phyloP scores from a whole-genome alignment of 2,113 vertebrate species.

The Mastomys coucha region DNA sequence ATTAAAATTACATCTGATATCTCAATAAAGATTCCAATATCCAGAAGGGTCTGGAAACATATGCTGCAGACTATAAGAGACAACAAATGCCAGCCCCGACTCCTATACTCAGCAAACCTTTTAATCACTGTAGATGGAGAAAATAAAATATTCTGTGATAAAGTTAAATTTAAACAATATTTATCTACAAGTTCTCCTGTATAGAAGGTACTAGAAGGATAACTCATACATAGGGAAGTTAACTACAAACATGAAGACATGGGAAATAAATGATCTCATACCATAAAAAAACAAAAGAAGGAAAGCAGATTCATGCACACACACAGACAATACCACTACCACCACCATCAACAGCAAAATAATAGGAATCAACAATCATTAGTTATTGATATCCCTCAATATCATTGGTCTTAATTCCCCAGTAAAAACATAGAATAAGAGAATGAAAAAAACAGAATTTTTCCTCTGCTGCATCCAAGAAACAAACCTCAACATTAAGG shows the following conservation, averaged over 20 bases:
- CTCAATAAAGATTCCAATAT: background rate
- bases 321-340: background rate
- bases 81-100: no score
- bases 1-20: background rate
- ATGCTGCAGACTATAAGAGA: background rate
- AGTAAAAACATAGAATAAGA: background rate
- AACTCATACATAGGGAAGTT: background rate
- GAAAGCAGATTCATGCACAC: no score
- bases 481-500: background rate
- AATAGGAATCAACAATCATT: background rate
- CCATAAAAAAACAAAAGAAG: background rate
- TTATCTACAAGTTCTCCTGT: background rate
- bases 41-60: background rate
- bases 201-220: background rate
- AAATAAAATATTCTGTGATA: background rate
- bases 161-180: background rate
- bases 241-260: background rate
- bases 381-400: background rate
- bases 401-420: background rate
- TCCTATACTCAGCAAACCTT: background rate
- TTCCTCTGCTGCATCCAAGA: background rate
- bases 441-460: background rate
- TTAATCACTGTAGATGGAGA: background rate
- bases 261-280: background rate
- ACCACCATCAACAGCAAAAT: background rate